Percentiles rank a stretch among this genome's conserved stretches.
phyloP scores from a whole-genome alignment of 2,797 vertebrate genomes.

The Hippopotamyrus pictus region DNA sequence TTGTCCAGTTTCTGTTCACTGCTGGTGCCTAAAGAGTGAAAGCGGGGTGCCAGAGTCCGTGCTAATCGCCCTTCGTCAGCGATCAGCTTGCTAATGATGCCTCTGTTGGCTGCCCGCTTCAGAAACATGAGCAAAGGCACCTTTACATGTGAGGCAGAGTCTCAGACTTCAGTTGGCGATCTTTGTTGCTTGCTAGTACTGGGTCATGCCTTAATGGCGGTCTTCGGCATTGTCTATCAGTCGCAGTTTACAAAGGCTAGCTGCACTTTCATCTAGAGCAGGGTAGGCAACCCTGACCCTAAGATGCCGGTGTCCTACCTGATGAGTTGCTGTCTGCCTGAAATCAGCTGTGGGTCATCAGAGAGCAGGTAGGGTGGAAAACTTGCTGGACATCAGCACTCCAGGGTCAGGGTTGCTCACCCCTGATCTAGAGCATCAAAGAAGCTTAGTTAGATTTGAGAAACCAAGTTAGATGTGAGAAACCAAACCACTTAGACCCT shows the following conservation, averaged over 20 bases:
- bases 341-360: background rate
- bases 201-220: background rate
- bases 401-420: background rate
- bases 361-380: background rate
- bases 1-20: background rate
- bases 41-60: background rate
- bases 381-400: background rate
- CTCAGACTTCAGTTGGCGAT: background rate
- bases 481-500: background rate
- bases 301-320: background rate
- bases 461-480: background rate
- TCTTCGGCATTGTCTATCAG: background rate
- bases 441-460: background rate
- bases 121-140: background rate
- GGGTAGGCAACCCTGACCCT: background rate
- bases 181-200: background rate
- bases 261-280: background rate
- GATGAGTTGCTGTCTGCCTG: background rate
- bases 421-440: background rate
- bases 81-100: background rate
- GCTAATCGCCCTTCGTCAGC: background rate
- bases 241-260: background rate
- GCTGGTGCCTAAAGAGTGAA: background rate
- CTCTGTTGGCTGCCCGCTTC: background rate
- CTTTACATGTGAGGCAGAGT: background rate